Evolutionary conservation across 2,888 invertebrate species (phyloP), one percentile per base, ranked within the genome.

Genomic region (Melanotus villosus): DNA sequence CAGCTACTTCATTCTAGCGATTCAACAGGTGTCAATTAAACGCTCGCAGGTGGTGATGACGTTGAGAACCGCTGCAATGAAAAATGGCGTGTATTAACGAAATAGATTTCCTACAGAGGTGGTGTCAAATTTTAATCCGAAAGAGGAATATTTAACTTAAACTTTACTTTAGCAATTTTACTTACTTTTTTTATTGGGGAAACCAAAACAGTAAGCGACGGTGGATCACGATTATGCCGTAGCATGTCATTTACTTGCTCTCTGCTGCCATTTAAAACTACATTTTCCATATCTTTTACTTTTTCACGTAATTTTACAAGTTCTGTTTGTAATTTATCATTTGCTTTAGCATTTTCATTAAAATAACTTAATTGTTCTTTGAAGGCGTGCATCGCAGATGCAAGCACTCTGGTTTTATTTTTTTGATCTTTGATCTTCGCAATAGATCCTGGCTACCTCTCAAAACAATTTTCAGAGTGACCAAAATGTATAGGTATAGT

Each of bases 231-330:
- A 77, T 90, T 89, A 10, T 86, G 86, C 68, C 86, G 83, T 1
- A 93, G 78, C 84, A 92, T 87, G 58, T 88, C 86, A 21, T 91
- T 89, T 0, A 90, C 90, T 66, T 92, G 90, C 0, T 86, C 86
- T 36, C 84, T 83, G 0, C 89, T 87, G 0, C 89, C 89, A 50
- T 86, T 85, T 16, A 92, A 77, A 1, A 91, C 87, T 16, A 92
- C 81, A 81, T 88, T 86, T 72, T 88, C 87, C 77, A 90, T 84
- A 7, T 86, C 85, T 47, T 86, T 85, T 21, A 92, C 76, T 80
- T 88, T 87, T 43, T 85, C 85, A 75, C 89, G 89, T 0, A 92
- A 78, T 0, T 73, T 78, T 18, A 86, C 85, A 59, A 89, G 87
- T 77, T 92, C 90, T 2, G 86, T 86, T 68, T 86, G 86, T 3